Percentiles rank a stretch among this genome's conserved stretches.
Conservation (phyloP, 1,140 invertebrate species). For the Lutraria rhynchaena region DNA sequence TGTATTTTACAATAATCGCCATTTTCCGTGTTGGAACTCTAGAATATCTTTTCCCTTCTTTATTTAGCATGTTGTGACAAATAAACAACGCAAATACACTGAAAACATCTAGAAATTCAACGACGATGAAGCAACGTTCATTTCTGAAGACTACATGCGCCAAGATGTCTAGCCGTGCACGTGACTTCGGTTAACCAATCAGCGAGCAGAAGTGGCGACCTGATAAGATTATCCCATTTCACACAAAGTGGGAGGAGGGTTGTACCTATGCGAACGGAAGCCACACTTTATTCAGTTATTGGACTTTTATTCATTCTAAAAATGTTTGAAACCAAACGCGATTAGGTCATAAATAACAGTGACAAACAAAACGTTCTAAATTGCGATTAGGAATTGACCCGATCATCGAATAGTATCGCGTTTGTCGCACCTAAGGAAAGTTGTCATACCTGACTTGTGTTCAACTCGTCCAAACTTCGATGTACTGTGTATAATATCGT, state of each 20-base stretch:
- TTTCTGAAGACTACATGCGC: constrained; percentile 64
- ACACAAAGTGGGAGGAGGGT: constrained; percentile 48
- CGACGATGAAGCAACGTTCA: too few species aligned
- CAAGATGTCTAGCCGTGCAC: constrained; percentile 81
- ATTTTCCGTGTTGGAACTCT: too few species aligned
- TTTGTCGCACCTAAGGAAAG: background rate
- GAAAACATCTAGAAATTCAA: too few species aligned
- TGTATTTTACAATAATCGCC: too few species aligned
- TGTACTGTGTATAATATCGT: constrained; percentile 25
- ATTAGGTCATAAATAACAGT: constrained; percentile 7
- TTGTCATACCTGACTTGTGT: constrained; percentile 30
- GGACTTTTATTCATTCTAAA: background rate
- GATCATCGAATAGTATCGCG: background rate
- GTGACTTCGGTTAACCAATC: constrained; percentile 76
- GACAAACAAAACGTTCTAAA: constrained; percentile 4
- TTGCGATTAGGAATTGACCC: constrained; percentile 8
- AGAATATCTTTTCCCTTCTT: too few species aligned
- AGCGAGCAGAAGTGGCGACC: constrained; percentile 61
- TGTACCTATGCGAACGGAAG: constrained; percentile 17
- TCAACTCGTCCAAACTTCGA: constrained; percentile 16
- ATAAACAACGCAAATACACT: too few species aligned
- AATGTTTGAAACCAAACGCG: background rate
- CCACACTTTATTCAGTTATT: background rate
- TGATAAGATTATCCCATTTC: constrained; percentile 58
- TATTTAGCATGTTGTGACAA: too few species aligned